A percentile compares a stretch with the other conserved stretches of the same genome.
phyloP scores from a whole-genome alignment of 2,888 invertebrate genomes.

The Limnephilus marmoratus region DNA sequence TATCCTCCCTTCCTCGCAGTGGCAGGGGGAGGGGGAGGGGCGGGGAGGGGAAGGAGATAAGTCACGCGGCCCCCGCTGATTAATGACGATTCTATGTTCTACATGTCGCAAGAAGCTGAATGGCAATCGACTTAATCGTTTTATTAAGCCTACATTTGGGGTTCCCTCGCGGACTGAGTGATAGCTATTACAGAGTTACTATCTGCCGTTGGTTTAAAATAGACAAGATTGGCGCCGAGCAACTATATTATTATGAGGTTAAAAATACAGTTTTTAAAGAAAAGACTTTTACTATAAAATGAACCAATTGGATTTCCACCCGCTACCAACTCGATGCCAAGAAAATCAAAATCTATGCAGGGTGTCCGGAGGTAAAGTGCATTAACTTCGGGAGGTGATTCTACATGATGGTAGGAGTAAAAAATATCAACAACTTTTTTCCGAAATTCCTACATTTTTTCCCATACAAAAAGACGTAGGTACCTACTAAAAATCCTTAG shows the following conservation, averaged over 20 bases:
- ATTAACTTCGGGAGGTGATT: too few species aligned
- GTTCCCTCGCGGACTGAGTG: conserved; percentile 43
- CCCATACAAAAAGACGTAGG: too few species aligned
- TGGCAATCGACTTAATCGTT: conserved; percentile 59
- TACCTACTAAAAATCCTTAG: too few species aligned
- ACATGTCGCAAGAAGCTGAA: conserved; percentile 55
- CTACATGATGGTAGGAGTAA: too few species aligned
- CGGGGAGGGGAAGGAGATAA: conserved; percentile 51
- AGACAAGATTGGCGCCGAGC: not conserved
- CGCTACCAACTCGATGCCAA: not conserved
- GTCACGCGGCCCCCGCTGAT: conserved; percentile 62
- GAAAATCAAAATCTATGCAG: not conserved
- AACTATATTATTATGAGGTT: not conserved
- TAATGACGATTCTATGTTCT: conserved; percentile 65
- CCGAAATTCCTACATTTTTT: too few species aligned
- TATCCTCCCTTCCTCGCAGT: conserved; percentile 57
- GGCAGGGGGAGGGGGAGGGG: not conserved
- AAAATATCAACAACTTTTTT: too few species aligned
- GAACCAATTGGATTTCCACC: not conserved
- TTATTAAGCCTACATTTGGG: conserved; percentile 58
- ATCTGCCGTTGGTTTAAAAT: not conserved
- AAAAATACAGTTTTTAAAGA: too few species aligned
- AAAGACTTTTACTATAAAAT: not conserved
- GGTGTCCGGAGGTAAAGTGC: too few species aligned
- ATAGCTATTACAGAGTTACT: not conserved